Conservation (phyloP, 2,888 invertebrate genomes). For the Dasysyrphus albostriatus region DNA sequence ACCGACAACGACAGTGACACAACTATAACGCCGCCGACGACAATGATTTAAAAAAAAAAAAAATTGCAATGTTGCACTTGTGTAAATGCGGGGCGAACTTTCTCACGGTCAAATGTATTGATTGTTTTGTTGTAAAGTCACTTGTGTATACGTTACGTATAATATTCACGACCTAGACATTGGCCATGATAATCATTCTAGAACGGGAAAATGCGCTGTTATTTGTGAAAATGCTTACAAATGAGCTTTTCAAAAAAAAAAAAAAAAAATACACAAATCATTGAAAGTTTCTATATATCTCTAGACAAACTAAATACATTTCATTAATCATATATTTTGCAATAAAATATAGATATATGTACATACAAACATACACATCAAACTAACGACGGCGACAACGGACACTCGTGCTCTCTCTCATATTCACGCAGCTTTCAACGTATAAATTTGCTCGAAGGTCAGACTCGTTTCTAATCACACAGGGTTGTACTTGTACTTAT, state of each 20-base stretch:
- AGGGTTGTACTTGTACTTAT: conserved; percentile 52
- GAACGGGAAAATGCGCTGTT: conserved; percentile 73
- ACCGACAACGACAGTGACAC: too few relatives aligned
- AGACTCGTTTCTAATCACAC: conserved; percentile 45
- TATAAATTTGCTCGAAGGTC: conserved; percentile 70
- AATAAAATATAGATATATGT: background rate
- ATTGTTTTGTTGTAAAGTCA: conserved; percentile 64
- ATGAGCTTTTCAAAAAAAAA: conserved; percentile 7
- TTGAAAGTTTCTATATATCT: conserved; percentile 44
- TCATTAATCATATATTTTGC: conserved; percentile 70
- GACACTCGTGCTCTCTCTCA: conserved; percentile 5
- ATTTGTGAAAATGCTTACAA: conserved; percentile 54
- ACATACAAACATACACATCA: background rate
- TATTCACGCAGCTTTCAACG: conserved; percentile 23
- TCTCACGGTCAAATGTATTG: conserved; percentile 73
- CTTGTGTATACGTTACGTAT: conserved; percentile 2
- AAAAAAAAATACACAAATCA: conserved; percentile 41
- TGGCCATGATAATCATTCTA: conserved; percentile 75
- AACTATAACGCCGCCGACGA: background rate
- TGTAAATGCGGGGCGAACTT: conserved; percentile 57
- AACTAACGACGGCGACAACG: background rate
- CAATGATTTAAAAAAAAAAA: conserved; percentile 32
- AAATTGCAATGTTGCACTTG: conserved; percentile 36
- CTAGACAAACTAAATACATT: conserved; percentile 45
- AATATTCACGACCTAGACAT: conserved; percentile 70